A percentile compares a stretch with the other conserved stretches of the same genome.
Evolutionary conservation across 1,140 invertebrate species (phyloP).

Genomic region (Ips typographus): DNA sequence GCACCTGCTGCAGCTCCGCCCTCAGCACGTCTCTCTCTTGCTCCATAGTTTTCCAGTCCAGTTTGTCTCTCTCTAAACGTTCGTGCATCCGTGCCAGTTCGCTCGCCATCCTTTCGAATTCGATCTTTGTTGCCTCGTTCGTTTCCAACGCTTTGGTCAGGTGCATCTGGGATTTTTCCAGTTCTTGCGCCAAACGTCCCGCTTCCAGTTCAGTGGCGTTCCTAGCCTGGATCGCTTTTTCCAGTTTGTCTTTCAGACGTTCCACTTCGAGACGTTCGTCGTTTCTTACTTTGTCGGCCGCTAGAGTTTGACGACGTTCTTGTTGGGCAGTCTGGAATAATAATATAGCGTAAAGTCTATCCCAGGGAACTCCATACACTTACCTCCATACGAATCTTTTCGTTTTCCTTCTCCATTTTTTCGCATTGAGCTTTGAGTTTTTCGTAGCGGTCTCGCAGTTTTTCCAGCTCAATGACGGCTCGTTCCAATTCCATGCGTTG

Average conservation of each 20-base stretch:
- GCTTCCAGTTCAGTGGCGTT: conserved; percentile 83
- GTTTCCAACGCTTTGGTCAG: conserved; percentile 79
- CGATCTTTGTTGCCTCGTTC: conserved; percentile 75
- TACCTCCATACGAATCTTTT: conserved; percentile 61
- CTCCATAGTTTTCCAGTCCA: conserved; percentile 65
- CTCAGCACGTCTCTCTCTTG: conserved; percentile 71
- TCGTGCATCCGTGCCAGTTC: conserved; percentile 79
- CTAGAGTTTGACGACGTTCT: conserved; percentile 63
- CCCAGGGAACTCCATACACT: no score
- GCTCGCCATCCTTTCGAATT: conserved; percentile 78
- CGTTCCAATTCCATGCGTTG: conserved; percentile 75
- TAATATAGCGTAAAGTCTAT: no score
- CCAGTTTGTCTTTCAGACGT: conserved; percentile 78
- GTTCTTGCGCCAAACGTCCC: conserved; percentile 78
- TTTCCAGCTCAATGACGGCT: conserved; percentile 81
- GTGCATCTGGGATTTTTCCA: conserved; percentile 82
- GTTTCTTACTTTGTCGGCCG: conserved; percentile 62
- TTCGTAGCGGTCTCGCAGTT: conserved; percentile 79
- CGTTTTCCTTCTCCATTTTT: conserved; percentile 72
- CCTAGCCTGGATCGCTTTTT: conserved; percentile 76
- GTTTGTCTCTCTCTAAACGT: conserved; percentile 67
- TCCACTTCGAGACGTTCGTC: conserved; percentile 73
- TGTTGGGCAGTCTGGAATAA: conserved; percentile 58
- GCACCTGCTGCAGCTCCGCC: conserved; percentile 66
- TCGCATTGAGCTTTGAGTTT: conserved; percentile 72